Evolutionary conservation across 1,140 invertebrate species (phyloP).

Genomic region (Lepidurus packardi): DNA sequence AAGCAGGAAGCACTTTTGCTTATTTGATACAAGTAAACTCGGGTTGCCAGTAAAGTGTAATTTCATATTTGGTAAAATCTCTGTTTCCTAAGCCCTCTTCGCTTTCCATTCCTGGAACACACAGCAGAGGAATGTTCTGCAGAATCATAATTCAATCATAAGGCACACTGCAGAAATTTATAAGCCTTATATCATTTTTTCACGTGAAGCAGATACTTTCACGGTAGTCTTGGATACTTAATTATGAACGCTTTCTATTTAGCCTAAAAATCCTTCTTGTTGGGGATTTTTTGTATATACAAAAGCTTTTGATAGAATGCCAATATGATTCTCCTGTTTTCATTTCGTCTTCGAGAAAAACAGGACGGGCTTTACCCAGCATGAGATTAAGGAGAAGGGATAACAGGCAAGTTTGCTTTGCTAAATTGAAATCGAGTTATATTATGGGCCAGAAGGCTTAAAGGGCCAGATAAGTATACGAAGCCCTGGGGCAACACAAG

Average conservation of each 20-base stretch:
- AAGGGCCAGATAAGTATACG: background rate
- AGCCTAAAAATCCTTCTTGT: background rate
- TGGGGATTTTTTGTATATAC: background rate
- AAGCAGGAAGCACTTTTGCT: too few species aligned
- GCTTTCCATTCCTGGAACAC: too few species aligned
- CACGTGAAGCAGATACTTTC: too few species aligned
- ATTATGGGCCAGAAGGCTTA: background rate
- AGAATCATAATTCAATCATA: too few species aligned
- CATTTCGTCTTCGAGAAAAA: background rate
- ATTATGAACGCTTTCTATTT: background rate
- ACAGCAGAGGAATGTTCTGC: too few species aligned
- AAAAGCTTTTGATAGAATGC: background rate
- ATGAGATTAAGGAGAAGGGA: background rate
- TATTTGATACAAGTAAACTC: too few species aligned
- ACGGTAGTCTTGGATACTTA: too few species aligned
- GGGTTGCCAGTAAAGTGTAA: too few species aligned
- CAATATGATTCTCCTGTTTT: constrained; percentile 16
- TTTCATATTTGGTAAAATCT: too few species aligned
- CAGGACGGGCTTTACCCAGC: background rate
- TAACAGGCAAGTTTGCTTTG: constrained; percentile 9
- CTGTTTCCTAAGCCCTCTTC: too few species aligned
- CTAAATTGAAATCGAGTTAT: constrained; percentile 15
- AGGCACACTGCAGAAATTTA: too few species aligned
- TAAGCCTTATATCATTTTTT: too few species aligned
- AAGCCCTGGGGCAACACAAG: background rate